Conservation (phyloP, 2,888 invertebrate species). For the Caenorhabditis wallacei region DNA sequence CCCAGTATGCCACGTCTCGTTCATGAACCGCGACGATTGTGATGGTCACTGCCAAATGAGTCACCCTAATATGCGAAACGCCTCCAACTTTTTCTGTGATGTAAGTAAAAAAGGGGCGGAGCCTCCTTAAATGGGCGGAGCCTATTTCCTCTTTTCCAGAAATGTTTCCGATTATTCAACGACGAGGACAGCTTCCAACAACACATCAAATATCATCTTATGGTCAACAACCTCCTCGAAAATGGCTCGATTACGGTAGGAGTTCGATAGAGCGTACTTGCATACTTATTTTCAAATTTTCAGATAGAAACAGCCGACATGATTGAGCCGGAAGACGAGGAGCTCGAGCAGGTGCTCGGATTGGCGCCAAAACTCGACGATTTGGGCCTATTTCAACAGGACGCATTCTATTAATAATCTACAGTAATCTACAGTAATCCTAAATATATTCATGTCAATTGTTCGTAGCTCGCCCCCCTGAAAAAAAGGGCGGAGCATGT, state of each 20-base stretch:
- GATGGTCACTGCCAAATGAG: neutral
- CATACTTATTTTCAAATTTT: neutral
- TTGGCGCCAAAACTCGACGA: too few species aligned
- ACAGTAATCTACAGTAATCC: too few species aligned
- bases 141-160: too few species aligned
- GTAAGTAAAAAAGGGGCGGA: neutral
- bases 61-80: neutral
- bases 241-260: neutral
- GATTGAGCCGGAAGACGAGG: neutral
- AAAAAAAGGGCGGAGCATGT: too few species aligned
- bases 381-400: too few species aligned
- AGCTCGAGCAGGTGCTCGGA: neutral
- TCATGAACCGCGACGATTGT: neutral
- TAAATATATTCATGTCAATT: neutral
- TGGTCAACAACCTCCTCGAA: neutral
- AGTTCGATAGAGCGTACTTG: neutral
- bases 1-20: neutral
- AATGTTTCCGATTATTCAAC: neutral
- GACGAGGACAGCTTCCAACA: neutral
- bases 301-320: neutral
- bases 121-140: too few species aligned
- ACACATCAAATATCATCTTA: neutral
- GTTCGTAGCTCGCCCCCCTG: neutral
- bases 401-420: too few species aligned
- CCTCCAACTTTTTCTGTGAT: neutral